A percentile compares a stretch with the other conserved stretches of the same genome.
These are phyloP conservation scores for Calypte anna DNA, from an alignment of 2,113 vertebrate species.

Conservation along the genomic window DNA sequence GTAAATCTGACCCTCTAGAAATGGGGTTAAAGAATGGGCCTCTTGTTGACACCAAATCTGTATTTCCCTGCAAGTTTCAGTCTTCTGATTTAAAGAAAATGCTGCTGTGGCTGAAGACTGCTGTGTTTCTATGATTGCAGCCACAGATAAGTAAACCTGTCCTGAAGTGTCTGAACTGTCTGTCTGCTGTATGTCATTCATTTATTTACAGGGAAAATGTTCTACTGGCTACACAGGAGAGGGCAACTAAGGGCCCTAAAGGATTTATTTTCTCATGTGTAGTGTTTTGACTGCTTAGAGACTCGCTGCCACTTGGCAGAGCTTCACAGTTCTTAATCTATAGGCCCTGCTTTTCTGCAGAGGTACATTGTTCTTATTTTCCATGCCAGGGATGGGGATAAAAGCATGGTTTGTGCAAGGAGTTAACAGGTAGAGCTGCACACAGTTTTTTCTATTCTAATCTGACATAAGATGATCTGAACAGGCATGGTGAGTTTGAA, in stretches of 20 bases:
- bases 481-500: conserved; percentile 4
- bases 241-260: neutral
- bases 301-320: neutral
- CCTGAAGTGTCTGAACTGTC: neutral
- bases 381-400: neutral
- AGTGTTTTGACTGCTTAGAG: neutral
- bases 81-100: neutral
- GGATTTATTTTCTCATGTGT: neutral
- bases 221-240: neutral
- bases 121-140: neutral
- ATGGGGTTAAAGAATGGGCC: neutral
- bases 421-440: neutral
- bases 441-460: neutral
- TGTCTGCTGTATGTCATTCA: neutral
- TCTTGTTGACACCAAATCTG: neutral
- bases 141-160: neutral
- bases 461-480: neutral
- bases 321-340: neutral
- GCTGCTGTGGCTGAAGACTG: neutral
- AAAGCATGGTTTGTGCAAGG: neutral
- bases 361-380: neutral
- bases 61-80: neutral
- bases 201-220: neutral
- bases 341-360: neutral
- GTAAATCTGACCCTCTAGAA: neutral